Evolutionary conservation across 2,797 vertebrate species (phyloP), one percentile per base, ranked within the genome.

Genomic region (Todus mexicanus): DNA sequence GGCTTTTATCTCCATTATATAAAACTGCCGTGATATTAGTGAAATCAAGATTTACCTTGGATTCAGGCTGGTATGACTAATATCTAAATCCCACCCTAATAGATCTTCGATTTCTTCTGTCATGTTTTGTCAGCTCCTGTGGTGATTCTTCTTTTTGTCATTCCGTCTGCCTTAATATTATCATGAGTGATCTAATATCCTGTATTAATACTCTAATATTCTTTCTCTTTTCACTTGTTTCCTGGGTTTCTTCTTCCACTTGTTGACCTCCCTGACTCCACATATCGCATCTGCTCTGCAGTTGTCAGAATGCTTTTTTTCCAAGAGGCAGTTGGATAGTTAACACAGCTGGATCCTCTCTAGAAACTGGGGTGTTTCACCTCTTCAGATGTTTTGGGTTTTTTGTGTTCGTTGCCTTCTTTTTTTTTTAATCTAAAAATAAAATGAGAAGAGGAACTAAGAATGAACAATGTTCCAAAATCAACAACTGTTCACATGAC

Each of bases 221-320:
- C n/a, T 40, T 73, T 80, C 29, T 72, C 47, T 79, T 89, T 69
- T 92, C 84, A 90, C 84, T 96, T 94, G 90, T 89, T 94, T 83
- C 37, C 47, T 59, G 54, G 25, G 42, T 87, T 92, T 79, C 60
- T 83, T 84, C 91, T 92, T 63, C 51, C 79, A 31, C 54, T 92
- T 91, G 75, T 78, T 94, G 84, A 94, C 78, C 88, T 85, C 54
- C 31, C 65, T 89, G 88, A 83, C 89, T 92, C 87, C 54, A 63
- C 72, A 50, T 38, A 21, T 48, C 88, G 87, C 80, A 92, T 90
- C 77, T 95, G 85, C 57, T 92, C 50, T 93, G 72, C 77, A 71
- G 75, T 93, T 93, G 79, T 89, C 79, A 78, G 81, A 79, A 87
- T 14, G 51, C 19, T 63, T 93, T 94, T 94, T 85, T 95, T 94